Evolutionary conservation across 2,888 invertebrate species (phyloP), one percentile per base, ranked within the genome.

Genomic region (Acleris cristana): DNA sequence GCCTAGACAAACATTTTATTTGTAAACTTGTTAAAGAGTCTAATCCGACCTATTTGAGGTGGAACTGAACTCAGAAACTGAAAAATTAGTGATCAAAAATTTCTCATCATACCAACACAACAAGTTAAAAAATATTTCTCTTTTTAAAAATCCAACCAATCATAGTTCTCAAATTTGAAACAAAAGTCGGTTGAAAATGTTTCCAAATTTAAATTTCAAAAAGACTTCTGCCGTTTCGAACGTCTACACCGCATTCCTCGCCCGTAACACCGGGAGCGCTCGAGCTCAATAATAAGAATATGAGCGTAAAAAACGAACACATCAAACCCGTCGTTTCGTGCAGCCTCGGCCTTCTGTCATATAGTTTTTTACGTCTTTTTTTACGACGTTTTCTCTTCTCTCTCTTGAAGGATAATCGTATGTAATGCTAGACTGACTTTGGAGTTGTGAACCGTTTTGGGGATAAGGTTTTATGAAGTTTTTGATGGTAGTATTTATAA

Each of bases 201-300:
- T 18, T 40, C 16, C 14, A 14, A 10, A 52, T 55, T 54, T 21
- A 44, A 61, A 44, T 18, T 5, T 19, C 21, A n/a, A 30, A 3
- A 40, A 52, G 61, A 45, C 14, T 52, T 66, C 66, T 66, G 66
- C 45, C 18, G 18, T 57, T 71, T 70, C 74, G 69, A 76, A 73
- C 73, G 72, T 91, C 92, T 90, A 76, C 86, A 85, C 81, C 84
- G 85, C 91, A 92, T 92, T 91, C 92, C 91, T 76, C 84, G 85
- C 77, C 81, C 93, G 93, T 93, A 93, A 93, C 90, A 93, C 92
- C 91, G 87, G 93, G 90, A 92, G 93, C 93, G 88, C 84, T 85
- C 84, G 86, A 83, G 83, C 86, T 86, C 88, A 91, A 90, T 89
- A 91, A 92, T 90, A 91, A 88, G 87, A 90, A 89, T 88, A 89